phyloP scores from a whole-genome alignment of 2,113 vertebrate genomes.

The Bubalus kerabau region DNA sequence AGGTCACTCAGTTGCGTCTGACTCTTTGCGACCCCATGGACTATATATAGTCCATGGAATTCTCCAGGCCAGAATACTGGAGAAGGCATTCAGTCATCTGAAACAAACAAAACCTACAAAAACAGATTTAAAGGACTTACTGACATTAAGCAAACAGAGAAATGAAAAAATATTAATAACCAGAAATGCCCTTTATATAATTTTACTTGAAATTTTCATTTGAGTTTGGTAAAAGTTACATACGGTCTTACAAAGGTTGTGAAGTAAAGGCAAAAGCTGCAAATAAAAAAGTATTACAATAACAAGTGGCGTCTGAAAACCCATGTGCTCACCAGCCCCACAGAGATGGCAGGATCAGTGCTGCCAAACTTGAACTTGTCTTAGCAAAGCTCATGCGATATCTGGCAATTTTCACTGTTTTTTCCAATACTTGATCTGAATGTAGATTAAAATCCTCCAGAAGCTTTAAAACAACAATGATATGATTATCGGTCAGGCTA shows the following conservation, averaged over 20 bases:
- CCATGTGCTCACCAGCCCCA: fast-evolving
- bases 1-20: fast-evolving
- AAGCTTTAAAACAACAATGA: neutral
- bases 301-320: neutral
- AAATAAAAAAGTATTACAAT: neutral
- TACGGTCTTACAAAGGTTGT: neutral
- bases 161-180: neutral
- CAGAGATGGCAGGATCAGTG: neutral
- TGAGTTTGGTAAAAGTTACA: neutral
- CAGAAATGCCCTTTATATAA: neutral
- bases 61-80: neutral
- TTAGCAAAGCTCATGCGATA: neutral
- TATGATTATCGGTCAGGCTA: neutral
- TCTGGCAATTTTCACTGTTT: neutral
- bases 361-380: neutral
- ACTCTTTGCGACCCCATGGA: neutral
- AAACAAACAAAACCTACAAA: neutral
- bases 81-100: neutral
- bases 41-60: neutral
- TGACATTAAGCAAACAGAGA: neutral
- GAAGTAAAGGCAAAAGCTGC: neutral
- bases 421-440: neutral
- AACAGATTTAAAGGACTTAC: neutral
- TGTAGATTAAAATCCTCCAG: neutral
- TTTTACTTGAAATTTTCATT: neutral